Base-by-base conservation (phyloP, 2,888 invertebrate species). In the Coecobrya sp. region DNA sequence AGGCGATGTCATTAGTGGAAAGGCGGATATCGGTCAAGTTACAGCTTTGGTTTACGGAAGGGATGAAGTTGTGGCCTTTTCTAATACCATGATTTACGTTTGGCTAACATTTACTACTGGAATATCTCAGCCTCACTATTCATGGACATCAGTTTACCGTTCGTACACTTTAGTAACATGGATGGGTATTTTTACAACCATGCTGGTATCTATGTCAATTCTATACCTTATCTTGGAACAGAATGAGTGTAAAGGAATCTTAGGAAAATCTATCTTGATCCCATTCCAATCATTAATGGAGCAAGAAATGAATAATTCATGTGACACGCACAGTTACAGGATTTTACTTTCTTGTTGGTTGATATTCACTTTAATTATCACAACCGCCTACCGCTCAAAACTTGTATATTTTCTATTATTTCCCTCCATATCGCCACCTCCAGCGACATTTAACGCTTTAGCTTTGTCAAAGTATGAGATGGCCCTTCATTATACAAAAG, bases 101-200 rank as follows among this genome's bases (percentile, higher is more conserved):
- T 73, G 73, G 73, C 73, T 73, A 3, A 73, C 73, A 19, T 73
- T 73, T 73, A 16, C 42, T 1, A 42, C 42, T n/a, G 22, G 73
- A 7, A 36, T n/a, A 36, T 5, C 70, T 22, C 0, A 27, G 30
- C 27, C 30, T 11, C 16, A 30, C 36, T 70, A 30, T 16, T 11
- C 70, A 1, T 70, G 70, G 70, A 70, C 7, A 19, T 27, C 70
- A 1, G 30, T 70, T 70, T 70, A 70, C 30, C n/a, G 5, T 0
- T 25, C 70, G 10, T 30, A 22, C n/a, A 8, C 19, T 2, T 0
- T 22, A 2, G 59, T 2, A 19, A 19, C 19, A 3, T 59, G 59
- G 59, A 2, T 59, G 10, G 7, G 10, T 7, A 22, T 59, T 19
- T 59, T 59, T 10, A 10, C 2, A 19, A 4, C 22, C 1, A 59